Evolutionary conservation across 2,113 vertebrate species (phyloP), one percentile per base, ranked within the genome.

Genomic region (Gavialis gangeticus): DNA sequence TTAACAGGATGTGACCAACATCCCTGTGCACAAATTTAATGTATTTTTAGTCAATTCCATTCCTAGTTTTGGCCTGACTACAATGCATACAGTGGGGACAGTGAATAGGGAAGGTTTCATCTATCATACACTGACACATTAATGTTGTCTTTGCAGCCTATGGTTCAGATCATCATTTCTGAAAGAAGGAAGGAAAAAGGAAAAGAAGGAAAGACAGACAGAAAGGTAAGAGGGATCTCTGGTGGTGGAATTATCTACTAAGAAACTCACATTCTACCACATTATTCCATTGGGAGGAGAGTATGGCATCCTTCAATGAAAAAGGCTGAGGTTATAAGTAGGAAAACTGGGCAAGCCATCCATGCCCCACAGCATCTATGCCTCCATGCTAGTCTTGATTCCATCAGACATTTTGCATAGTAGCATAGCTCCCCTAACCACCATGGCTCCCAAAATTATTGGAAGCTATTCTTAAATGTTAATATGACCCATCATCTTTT

Each of bases 151-250:
- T 25, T 81, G 71, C 63, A 81, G 59, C 66, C 22, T 0, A 2
- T 25, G 79, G 59, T 79, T 79, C 4, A 1, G 59, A 15, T 10
- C 12, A 13, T 73, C n/a, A 88, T 67, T 88, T 67, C 64, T 0
- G 0, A 54, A 30, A 46, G 46, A n/a, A 27, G 79, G 27, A 62
- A 60, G 78, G 2, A 0, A 1, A 1, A 18, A 22, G 12, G 12
- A 16, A 60, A 85, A 0, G 0, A 92, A 85, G 85, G 83, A 82
- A 83, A 82, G 3, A 30, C 75, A 79, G 79, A 85, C 81, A 5
- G 22, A 75, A 46, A 46, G 46, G 46, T 24, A 5, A 7, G 34
- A 73, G 46, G 67, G 86, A 83, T 57, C 76, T 76, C 86, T 0
- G 3, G 82, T 37, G 10, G 6, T 79, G 69, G 34, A 73, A 34